These are phyloP conservation scores for Cyanistes caeruleus DNA, from an alignment of 2,113 vertebrate species.

Conservation along the genomic window DNA sequence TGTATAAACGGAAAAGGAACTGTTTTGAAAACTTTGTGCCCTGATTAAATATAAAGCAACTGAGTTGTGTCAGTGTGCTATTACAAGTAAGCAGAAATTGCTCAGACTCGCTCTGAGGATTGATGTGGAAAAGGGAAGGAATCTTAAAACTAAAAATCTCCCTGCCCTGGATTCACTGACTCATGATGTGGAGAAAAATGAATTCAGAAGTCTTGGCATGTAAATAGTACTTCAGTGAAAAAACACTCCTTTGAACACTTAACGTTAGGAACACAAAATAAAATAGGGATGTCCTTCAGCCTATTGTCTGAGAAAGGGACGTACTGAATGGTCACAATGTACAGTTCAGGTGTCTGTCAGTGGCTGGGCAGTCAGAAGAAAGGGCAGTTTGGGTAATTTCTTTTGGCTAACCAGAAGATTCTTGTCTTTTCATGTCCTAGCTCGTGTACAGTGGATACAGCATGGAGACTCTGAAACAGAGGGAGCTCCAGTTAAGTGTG, in stretches of 20 bases:
- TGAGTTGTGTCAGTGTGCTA: not conserved
- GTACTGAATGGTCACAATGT: not conserved
- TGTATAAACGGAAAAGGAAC: not conserved
- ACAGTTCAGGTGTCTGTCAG: not conserved
- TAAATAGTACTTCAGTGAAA: not conserved
- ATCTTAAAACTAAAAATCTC: not conserved
- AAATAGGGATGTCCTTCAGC: not conserved
- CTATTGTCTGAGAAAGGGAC: not conserved
- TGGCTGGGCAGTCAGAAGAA: not conserved
- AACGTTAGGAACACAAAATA: not conserved
- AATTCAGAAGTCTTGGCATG: not conserved
- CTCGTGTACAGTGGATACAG: slow-evolving; percentile 94
- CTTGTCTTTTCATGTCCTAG: slow-evolving; percentile 66
- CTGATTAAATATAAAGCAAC: not conserved
- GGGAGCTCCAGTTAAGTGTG: slow-evolving; percentile 93
- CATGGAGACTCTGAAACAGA: slow-evolving; percentile 89
- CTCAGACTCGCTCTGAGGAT: not conserved
- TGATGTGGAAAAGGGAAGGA: not conserved
- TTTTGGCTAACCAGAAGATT: not conserved
- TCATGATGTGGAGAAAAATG: not conserved
- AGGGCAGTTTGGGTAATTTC: not conserved
- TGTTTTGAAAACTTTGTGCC: not conserved
- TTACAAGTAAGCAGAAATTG: not conserved
- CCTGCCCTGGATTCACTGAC: not conserved
- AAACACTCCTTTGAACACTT: not conserved